phyloP scores from a whole-genome alignment of 2,113 vertebrate species.

The Scomber colias region DNA sequence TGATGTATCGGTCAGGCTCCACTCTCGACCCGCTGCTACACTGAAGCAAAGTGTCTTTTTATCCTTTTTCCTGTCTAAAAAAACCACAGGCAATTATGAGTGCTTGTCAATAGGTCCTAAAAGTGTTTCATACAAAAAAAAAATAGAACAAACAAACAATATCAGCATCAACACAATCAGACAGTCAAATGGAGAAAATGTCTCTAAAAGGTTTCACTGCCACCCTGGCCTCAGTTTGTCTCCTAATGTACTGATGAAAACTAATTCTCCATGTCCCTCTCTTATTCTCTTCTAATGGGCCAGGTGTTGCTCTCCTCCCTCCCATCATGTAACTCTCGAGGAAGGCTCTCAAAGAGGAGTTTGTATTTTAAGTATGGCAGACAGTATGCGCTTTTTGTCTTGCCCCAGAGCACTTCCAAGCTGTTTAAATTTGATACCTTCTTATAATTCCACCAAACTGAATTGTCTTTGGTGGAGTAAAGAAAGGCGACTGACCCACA shows the following conservation, averaged over 20 bases:
- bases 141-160: conserved; percentile 11
- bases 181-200: conserved; percentile 12
- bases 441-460: conserved; percentile 71
- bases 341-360: conserved; percentile 50
- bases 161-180: conserved; percentile 12
- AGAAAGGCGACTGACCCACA: conserved; percentile 74
- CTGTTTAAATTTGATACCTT: conserved; percentile 73
- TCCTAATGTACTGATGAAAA: conserved; percentile 39
- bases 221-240: conserved; percentile 11
- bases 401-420: conserved; percentile 60
- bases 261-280: conserved; percentile 26
- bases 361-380: conserved; percentile 63
- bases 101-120: conserved; percentile 41
- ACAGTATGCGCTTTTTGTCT: conserved; percentile 33
- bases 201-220: conserved; percentile 29
- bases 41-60: conserved; percentile 20
- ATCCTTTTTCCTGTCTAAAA: conserved; percentile 33
- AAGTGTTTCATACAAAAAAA: conserved; percentile 35
- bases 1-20: background rate
- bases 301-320: conserved; percentile 45
- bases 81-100: conserved; percentile 33
- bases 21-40: conserved; percentile 10
- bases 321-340: conserved; percentile 47
- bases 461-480: conserved; percentile 61
- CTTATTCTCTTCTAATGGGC: conserved; percentile 32